Evolutionary conservation across 2,113 vertebrate species (phyloP).

Genomic region (Tringa solitaria): DNA sequence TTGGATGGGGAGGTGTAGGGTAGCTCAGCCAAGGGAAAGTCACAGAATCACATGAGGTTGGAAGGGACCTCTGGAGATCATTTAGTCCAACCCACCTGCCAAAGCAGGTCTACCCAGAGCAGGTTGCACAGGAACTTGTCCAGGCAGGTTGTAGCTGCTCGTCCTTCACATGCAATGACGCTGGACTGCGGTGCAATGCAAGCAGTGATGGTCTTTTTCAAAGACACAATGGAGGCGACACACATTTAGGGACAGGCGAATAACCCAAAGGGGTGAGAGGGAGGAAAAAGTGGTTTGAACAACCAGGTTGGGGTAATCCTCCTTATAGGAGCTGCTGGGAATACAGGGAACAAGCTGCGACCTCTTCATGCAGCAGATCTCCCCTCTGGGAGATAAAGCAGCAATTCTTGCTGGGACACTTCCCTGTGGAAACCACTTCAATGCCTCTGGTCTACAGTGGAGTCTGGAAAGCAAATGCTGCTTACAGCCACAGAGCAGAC

Average conservation of each 20-base stretch:
- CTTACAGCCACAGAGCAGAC: background rate
- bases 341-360: background rate
- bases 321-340: background rate
- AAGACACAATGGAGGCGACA: background rate
- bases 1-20: background rate
- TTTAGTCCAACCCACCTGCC: no score
- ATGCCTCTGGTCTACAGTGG: background rate
- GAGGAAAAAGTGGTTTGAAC: background rate
- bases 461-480: background rate
- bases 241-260: accelerated
- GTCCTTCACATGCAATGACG: background rate
- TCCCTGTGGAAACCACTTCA: background rate
- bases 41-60: no score
- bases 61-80: no score
- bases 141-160: background rate
- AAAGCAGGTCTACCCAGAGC: no score
- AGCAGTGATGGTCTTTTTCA: background rate
- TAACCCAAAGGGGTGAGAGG: background rate
- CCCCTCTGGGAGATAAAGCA: background rate
- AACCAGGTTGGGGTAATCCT: background rate
- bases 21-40: background rate
- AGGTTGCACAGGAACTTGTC: no score
- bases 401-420: background rate
- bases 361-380: background rate
- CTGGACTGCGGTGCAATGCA: no score